Conservation (phyloP, 2,113 vertebrate species). For the Paramormyrops kingsleyae region DNA sequence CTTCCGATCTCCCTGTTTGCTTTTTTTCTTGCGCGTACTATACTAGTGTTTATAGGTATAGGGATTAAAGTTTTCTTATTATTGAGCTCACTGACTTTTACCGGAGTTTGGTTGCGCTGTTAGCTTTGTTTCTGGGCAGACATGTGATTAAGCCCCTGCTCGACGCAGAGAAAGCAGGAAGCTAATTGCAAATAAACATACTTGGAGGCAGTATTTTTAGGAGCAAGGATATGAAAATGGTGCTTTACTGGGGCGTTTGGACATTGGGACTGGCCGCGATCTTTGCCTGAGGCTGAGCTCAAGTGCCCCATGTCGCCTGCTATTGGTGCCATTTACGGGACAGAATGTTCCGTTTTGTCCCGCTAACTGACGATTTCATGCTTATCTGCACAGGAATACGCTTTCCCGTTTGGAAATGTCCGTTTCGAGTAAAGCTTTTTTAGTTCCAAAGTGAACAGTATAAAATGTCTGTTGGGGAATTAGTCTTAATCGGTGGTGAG, state of each 20-base stretch:
- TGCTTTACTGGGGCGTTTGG: not conserved
- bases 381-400: not conserved
- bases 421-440: not conserved
- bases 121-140: not conserved
- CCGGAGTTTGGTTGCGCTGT: not conserved
- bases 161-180: not conserved
- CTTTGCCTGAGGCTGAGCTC: not conserved
- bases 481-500: not conserved
- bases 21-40: not conserved
- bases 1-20: not conserved
- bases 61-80: not conserved
- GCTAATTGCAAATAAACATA: not conserved
- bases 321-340: not conserved
- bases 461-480: not conserved
- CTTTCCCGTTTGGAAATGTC: not conserved
- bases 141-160: not conserved
- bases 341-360: not conserved
- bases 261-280: not conserved
- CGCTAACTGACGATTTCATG: not conserved
- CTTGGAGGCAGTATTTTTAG: not conserved
- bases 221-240: not conserved
- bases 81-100: slow-evolving; percentile 2
- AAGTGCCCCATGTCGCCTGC: not conserved
- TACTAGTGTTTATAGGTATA: not conserved
- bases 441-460: not conserved